These are phyloP conservation scores for Gallirallus australis DNA, from an alignment of 2,797 vertebrate genomes.

Conservation along the genomic window DNA sequence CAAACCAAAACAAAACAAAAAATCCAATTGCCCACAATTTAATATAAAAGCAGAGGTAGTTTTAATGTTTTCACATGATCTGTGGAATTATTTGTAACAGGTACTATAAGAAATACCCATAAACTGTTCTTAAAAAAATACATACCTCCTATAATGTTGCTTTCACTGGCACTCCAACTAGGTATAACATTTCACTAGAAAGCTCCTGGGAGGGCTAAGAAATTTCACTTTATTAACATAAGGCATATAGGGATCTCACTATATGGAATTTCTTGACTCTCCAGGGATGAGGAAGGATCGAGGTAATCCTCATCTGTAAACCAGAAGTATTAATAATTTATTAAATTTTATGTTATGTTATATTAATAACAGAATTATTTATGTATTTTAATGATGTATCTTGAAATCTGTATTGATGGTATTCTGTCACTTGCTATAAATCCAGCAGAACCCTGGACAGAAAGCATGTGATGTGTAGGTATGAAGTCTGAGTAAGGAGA, in stretches of 20 bases:
- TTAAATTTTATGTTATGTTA: slow-evolving; percentile 44
- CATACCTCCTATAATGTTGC: neutral
- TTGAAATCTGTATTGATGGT: neutral
- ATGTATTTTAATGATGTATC: slow-evolving; percentile 11
- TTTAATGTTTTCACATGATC: neutral
- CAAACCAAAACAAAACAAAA: neutral
- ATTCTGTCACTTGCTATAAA: slow-evolving; percentile 23
- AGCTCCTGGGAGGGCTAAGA: slow-evolving; percentile 5
- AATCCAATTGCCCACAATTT: neutral
- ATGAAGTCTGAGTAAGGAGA: neutral
- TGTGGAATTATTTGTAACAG: neutral
- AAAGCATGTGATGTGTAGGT: neutral
- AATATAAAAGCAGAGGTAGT: neutral
- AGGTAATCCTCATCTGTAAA: slow-evolving; percentile 36
- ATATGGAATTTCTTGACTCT: slow-evolving; percentile 26
- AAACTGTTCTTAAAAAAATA: slow-evolving; percentile 31
- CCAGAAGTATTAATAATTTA: slow-evolving; percentile 51
- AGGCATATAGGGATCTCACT: neutral
- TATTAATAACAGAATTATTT: neutral
- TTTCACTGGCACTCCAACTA: neutral
- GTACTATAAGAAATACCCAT: neutral
- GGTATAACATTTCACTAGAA: slow-evolving; percentile 13
- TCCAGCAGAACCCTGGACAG: neutral
- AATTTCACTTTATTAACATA: slow-evolving; percentile 59
- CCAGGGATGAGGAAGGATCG: slow-evolving; percentile 4